Conservation (phyloP, 1,140 invertebrate species). For the Drusus annulatus region DNA sequence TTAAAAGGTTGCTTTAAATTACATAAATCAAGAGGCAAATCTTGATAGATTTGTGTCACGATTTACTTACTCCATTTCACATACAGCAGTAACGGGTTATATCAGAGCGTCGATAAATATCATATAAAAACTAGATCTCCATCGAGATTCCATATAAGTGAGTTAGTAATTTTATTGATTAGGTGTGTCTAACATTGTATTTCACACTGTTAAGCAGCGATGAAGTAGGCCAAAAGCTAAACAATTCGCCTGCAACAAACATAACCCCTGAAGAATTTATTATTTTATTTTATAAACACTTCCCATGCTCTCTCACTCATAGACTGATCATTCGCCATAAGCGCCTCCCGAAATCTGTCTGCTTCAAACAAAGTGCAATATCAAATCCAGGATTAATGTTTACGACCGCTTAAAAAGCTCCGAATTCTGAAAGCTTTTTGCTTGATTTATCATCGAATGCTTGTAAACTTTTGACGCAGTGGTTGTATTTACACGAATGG, state of each 20-base stretch:
- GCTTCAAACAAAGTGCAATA: conserved; percentile 2
- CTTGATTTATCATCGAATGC: neutral
- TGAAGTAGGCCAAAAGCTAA: neutral
- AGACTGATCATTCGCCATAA: conserved; percentile 15
- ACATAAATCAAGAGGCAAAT: too few relatives aligned
- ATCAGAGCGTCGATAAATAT: too few relatives aligned
- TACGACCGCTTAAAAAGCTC: neutral
- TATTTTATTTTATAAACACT: conserved; percentile 5
- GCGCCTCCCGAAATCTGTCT: conserved; percentile 8
- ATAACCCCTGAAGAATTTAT: too few relatives aligned
- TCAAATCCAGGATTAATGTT: neutral
- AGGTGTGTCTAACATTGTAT: too few relatives aligned
- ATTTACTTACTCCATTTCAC: too few relatives aligned
- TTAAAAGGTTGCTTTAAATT: too few relatives aligned
- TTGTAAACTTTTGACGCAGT: neutral
- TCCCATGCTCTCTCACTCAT: neutral
- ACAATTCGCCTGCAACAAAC: too few relatives aligned
- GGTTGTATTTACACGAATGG: neutral
- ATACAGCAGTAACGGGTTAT: too few relatives aligned
- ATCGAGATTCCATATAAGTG: too few relatives aligned
- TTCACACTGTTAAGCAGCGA: neutral
- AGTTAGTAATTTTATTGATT: too few relatives aligned
- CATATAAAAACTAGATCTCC: too few relatives aligned
- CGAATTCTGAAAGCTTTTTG: neutral
- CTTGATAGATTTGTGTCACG: too few relatives aligned